Evolutionary conservation across 2,797 vertebrate species (phyloP).

Genomic region (Capromys pilorides): DNA sequence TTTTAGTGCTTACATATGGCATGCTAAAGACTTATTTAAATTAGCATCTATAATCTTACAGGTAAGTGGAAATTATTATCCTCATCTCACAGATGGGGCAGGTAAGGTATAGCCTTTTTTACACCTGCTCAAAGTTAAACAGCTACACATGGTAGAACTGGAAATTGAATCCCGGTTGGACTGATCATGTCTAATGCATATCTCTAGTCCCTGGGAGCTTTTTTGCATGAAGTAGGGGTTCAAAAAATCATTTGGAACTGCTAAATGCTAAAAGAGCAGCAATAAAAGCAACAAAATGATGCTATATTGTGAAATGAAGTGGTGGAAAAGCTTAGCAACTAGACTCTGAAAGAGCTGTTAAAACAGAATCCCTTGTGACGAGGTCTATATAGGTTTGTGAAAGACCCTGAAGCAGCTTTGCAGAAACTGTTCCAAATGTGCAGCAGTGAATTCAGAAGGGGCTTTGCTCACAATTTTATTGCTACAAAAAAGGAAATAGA

Average conservation of each 20-base stretch:
- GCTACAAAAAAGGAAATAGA: constrained; percentile 21
- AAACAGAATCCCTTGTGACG: constrained; percentile 31
- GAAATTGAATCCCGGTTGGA: background rate
- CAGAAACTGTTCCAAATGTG: background rate
- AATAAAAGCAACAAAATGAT: constrained; percentile 58
- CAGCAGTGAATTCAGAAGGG: constrained; percentile 37
- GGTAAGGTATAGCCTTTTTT: background rate
- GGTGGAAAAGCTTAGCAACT: constrained; percentile 36
- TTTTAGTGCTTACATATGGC: background rate
- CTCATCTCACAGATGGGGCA: background rate
- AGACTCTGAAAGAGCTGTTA: constrained; percentile 52
- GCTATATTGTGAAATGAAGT: constrained; percentile 49
- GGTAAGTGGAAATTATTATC: background rate
- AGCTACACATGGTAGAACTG: background rate
- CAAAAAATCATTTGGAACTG: constrained; percentile 10
- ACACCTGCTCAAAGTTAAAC: background rate
- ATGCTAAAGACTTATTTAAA: background rate
- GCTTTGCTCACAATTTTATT: constrained; percentile 42
- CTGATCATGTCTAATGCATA: background rate
- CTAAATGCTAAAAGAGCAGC: constrained; percentile 1
- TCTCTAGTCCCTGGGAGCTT: background rate
- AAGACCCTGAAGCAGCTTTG: constrained; percentile 45
- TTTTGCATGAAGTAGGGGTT: background rate
- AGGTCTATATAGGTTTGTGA: background rate
- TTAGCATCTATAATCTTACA: background rate